Base-by-base conservation (phyloP, 2,888 invertebrate species). In the Ptychoptera contaminata region DNA sequence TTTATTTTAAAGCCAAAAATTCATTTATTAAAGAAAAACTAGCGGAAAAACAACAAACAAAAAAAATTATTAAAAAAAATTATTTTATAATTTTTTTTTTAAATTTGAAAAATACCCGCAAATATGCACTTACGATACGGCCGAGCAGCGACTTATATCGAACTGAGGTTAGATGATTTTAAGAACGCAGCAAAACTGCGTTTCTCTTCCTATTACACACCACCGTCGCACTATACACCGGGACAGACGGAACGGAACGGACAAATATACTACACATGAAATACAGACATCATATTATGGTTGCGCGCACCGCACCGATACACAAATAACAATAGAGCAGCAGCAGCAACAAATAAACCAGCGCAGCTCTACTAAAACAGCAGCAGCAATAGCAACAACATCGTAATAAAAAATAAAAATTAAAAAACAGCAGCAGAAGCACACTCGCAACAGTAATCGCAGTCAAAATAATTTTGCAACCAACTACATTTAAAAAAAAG, bases 101-200 rank as follows among this genome's bases (percentile, higher is more conserved):
- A 9, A 31, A 39, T 39, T 39, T 14, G 12, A 16, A 16, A 23
- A 39, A 12, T 8, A 9, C 15, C 14, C 29, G 16, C 39, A 16
- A 39, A 39, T 29, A 23, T 37, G 7, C 29, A 35, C 41, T 41
- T 41, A 41, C 41, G 40, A 41, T 41, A 29, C 41, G 52, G 53
- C 54, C 47, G 44, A 52, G 52, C 54, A 55, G 55, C 54, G 54
- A 55, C 54, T 55, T 55, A 53, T 53, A 51, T 53, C 54, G 50
- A 54, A 55, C 54, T 55, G 54, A 54, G 54, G 54, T 49, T 46
- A 45, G 47, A 23, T 23, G 48, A 48, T 46, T 49, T 48, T 23
- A 23, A 51, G 49, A 51, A 51, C 49, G 51, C 51, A 51, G 48
- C 47, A 39, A 16, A 10, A 47, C 49, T 50, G 50, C 49, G 48